A percentile compares a stretch with the other conserved stretches of the same genome.
Conservation (phyloP, 2,888 invertebrate genomes). For the Ichneumoninae sp. region DNA sequence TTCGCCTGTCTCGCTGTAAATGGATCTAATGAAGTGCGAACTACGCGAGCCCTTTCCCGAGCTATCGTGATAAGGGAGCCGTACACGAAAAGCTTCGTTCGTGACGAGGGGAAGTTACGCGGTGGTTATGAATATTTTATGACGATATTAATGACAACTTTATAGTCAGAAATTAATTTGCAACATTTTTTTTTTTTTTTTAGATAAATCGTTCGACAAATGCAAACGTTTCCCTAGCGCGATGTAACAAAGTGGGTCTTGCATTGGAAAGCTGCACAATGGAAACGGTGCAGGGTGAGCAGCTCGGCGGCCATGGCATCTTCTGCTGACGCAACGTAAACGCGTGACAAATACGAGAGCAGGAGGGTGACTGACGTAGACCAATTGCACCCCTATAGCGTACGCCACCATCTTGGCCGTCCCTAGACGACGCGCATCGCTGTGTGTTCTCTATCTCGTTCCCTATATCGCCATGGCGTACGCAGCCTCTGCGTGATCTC, state of each 20-base stretch:
- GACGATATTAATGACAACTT: background rate
- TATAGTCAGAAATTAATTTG: background rate
- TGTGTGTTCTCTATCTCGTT: conserved; percentile 55
- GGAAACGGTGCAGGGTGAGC: conserved; percentile 42
- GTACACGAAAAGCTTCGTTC: background rate
- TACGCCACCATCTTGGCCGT: conserved; percentile 65
- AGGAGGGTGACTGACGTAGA: conserved; percentile 70
- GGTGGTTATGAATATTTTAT: background rate
- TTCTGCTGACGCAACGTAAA: conserved; percentile 67
- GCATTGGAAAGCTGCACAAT: conserved; percentile 26
- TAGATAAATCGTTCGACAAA: background rate
- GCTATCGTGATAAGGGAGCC: conserved; percentile 21
- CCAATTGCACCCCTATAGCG: conserved; percentile 67
- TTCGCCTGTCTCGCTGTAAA: conserved; percentile 56
- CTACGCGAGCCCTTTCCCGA: conserved; percentile 27
- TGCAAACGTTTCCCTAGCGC: conserved; percentile 13
- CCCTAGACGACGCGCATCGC: conserved; percentile 57
- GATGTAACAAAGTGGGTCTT: conserved; percentile 33
- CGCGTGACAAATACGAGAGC: conserved; percentile 67
- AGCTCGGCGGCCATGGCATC: conserved; percentile 58
- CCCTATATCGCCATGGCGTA: conserved; percentile 39
- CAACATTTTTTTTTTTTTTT: background rate
- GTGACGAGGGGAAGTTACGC: background rate
- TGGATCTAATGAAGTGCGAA: conserved; percentile 66
- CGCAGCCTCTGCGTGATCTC: conserved; percentile 58